phyloP scores from a whole-genome alignment of 2,888 invertebrate species.

The Malachius bipustulatus region DNA sequence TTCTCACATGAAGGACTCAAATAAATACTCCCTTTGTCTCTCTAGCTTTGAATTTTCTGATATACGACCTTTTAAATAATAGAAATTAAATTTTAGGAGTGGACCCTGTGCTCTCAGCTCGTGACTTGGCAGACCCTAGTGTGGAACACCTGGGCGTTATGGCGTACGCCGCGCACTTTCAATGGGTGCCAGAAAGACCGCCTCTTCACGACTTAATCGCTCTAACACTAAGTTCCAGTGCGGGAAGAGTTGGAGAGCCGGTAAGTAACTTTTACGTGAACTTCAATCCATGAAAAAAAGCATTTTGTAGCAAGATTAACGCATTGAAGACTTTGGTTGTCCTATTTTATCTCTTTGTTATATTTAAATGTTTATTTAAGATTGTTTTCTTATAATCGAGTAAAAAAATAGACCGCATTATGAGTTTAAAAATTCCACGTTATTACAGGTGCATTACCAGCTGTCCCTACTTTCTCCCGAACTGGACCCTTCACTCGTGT shows the following conservation, averaged over 20 bases:
- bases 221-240: constrained; percentile 70
- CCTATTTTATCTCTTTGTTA: no score
- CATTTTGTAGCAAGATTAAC: neutral
- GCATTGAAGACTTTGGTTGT: neutral
- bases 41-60: no score
- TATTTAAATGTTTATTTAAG: no score
- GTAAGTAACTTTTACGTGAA: constrained; percentile 40
- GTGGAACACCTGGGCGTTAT: constrained; percentile 95
- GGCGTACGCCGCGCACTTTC: constrained; percentile 90
- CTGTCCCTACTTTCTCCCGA: constrained; percentile 54
- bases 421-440: neutral
- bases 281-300: neutral
- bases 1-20: no score
- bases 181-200: constrained; percentile 76
- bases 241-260: constrained; percentile 75
- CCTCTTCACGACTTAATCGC: constrained; percentile 72
- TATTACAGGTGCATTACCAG: constrained; percentile 64
- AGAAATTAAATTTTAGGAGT: no score
- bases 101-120: constrained; percentile 79
- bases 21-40: no score
- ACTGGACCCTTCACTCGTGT: constrained; percentile 30
- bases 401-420: no score
- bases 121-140: constrained; percentile 89
- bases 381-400: no score
- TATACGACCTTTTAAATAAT: no score